Base-by-base conservation (phyloP, 1,140 invertebrate genomes). In the Trichonephila inaurata region DNA sequence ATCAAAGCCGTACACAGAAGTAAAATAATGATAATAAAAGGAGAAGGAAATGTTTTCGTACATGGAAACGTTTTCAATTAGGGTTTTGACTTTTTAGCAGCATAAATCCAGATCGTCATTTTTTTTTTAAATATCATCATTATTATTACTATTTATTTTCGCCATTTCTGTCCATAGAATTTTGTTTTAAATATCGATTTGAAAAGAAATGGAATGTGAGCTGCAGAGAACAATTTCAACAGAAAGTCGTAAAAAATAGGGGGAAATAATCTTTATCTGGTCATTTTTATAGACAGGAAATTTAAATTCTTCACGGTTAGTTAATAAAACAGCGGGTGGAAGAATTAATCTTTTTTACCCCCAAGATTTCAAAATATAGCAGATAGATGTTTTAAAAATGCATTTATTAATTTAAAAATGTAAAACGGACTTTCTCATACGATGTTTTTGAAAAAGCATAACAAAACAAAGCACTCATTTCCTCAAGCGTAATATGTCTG, bases 31-130 rank as follows among this genome's bases (percentile, higher is more conserved):
- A 89, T 93, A 89, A 89, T 88, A 81, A 92, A 64, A 66, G 58
- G 64, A 92, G 62, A 92, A 77, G 86, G 86, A 93, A 93, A 93
- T 81, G 92, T 93, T 93, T 72, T 92, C 44, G 61, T 33, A 58
- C 81, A 69, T 72, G 40, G 51, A 91, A 92, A 92, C n/a, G 62
- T 87, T 93, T 93, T 93, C 86, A 88, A 89, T 88, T 28, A 61
- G 66, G 21, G 85, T 51, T 89, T 82, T 66, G 58, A 93, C 66
- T 93, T 93, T 93, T 88, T 93, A 93, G 88, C 88, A 89, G 86
- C 66, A 82, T 44, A 81, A 93, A 92, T 85, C 81, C 61, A 40
- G 72, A 82, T 69, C n/a, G 18, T 33, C 44, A 83, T 87, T 72
- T 40, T 86, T 72, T 66, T 18, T 33, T 21, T n/a, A n/a, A 72